phyloP scores from a whole-genome alignment of 2,888 invertebrate species.

The Tholera decimalis region DNA sequence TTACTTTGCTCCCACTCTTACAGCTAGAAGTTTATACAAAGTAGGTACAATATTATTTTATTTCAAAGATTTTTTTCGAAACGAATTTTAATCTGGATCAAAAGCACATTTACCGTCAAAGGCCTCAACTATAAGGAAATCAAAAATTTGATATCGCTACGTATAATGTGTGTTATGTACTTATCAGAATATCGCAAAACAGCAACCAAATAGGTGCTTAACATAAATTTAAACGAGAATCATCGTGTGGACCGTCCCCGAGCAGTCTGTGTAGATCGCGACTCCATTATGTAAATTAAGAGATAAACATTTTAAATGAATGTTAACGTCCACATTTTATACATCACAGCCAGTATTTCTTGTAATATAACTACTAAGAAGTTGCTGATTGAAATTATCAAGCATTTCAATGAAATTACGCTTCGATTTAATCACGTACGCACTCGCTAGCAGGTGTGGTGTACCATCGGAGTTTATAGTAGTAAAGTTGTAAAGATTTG shows the following conservation, averaged over 20 bases:
- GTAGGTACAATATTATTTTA: constrained; percentile 5
- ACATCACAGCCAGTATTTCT: constrained; percentile 75
- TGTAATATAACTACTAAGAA: constrained; percentile 64
- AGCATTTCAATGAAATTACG: constrained; percentile 60
- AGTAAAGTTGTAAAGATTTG: constrained; percentile 35
- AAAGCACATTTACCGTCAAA: constrained; percentile 8
- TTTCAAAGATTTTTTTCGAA: background rate
- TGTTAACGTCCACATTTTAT: constrained; percentile 79
- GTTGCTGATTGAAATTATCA: constrained; percentile 65
- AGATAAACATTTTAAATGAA: constrained; percentile 88
- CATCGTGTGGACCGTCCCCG: constrained; percentile 77
- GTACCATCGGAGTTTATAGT: constrained; percentile 28
- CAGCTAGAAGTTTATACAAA: constrained; percentile 12
- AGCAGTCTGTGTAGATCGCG: constrained; percentile 81
- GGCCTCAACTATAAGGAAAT: constrained; percentile 18
- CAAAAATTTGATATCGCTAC: constrained; percentile 2
- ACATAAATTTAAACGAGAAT: constrained; percentile 73
- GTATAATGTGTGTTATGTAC: constrained; percentile 42
- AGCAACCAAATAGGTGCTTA: constrained; percentile 66
- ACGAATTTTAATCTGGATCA: background rate
- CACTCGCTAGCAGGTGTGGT: constrained; percentile 42
- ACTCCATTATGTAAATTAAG: constrained; percentile 86
- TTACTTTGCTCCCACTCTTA: constrained; percentile 36
- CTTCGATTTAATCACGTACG: constrained; percentile 54
- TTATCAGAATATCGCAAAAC: constrained; percentile 58